Conservation (phyloP, 2,113 vertebrate species). For the Naja naja region DNA sequence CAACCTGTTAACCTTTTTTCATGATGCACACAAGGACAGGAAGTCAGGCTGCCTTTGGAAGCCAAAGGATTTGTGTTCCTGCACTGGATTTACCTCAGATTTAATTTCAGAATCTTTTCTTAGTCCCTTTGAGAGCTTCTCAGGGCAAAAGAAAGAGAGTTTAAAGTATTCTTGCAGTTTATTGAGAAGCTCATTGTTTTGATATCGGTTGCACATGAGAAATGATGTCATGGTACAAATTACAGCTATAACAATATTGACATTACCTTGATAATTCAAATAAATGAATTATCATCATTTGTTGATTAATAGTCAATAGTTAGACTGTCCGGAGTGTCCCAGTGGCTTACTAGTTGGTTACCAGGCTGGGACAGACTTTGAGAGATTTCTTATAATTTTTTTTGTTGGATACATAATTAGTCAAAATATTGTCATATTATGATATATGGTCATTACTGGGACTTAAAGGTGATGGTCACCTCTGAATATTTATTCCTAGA, state of each 20-base stretch:
- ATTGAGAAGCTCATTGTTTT: background rate
- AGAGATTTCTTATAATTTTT: background rate
- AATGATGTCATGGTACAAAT: background rate
- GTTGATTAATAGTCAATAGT: background rate
- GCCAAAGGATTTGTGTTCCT: background rate
- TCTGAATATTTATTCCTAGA: background rate
- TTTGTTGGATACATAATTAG: background rate
- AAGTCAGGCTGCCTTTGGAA: background rate
- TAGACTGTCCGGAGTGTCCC: background rate
- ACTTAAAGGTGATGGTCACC: background rate
- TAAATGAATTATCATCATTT: background rate
- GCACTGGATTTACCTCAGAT: background rate
- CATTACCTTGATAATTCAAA: background rate
- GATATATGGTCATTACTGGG: background rate
- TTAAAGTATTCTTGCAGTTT: background rate
- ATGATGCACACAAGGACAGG: background rate
- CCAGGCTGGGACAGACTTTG: background rate
- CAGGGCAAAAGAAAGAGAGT: background rate
- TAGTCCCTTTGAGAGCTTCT: background rate
- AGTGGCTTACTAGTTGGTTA: background rate
- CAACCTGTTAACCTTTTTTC: background rate
- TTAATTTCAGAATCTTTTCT: background rate
- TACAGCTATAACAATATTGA: background rate
- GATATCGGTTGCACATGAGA: background rate
- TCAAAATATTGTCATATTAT: background rate